Conservation (phyloP, 2,797 vertebrate species). For the Spheniscus humboldti region DNA sequence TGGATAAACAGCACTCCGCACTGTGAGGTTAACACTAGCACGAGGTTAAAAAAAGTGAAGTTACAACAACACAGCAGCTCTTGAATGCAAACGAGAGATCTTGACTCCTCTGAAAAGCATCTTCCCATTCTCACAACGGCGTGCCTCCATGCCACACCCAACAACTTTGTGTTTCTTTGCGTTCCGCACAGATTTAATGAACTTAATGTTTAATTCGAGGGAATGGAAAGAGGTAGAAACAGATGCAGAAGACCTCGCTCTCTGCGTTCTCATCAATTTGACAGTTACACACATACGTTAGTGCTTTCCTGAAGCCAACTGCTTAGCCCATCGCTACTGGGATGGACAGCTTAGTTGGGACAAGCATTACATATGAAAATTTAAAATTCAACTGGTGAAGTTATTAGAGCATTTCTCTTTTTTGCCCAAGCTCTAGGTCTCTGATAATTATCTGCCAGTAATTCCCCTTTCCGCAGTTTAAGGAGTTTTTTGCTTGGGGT, state of each 20-base stretch:
- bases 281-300: neutral
- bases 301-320: neutral
- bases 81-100: neutral
- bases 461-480: neutral
- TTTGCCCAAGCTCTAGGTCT: neutral
- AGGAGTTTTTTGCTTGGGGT: neutral
- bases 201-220: neutral
- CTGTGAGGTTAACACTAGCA: neutral
- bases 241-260: neutral
- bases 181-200: neutral
- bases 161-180: neutral
- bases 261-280: neutral
- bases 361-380: accelerated
- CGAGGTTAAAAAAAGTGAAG: neutral
- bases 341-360: neutral
- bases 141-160: neutral
- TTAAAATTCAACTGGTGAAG: neutral
- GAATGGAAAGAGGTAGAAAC: neutral
- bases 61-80: neutral
- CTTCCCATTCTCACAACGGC: neutral
- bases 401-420: neutral
- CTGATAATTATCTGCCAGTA: neutral
- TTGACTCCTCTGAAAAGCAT: neutral
- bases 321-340: accelerated
- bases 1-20: neutral